A percentile compares a stretch with the other conserved stretches of the same genome.
phyloP scores from a whole-genome alignment of 2,797 vertebrate genomes.

The Pseudotriccus pelzelni region DNA sequence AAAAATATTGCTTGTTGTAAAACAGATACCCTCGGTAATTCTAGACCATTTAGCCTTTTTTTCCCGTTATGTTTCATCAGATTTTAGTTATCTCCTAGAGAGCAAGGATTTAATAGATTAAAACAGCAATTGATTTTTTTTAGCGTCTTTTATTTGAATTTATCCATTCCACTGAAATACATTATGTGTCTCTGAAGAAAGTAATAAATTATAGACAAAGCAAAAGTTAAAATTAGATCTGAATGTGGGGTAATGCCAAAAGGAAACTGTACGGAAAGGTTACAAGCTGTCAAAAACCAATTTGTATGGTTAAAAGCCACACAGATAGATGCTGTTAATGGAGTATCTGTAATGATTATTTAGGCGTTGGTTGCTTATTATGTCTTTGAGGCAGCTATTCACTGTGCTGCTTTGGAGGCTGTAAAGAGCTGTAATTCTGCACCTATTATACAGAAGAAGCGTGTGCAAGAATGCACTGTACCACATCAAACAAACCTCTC shows the following conservation, averaged over 20 bases:
- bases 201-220: constrained; percentile 73
- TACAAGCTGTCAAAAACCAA: constrained; percentile 77
- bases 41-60: constrained; percentile 34
- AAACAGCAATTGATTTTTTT: constrained; percentile 71
- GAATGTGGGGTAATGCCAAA: constrained; percentile 72
- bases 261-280: constrained; percentile 76
- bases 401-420: constrained; percentile 75
- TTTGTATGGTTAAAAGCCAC: constrained; percentile 78
- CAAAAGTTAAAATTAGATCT: constrained; percentile 75
- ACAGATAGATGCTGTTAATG: constrained; percentile 76
- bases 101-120: constrained; percentile 63
- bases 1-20: constrained; percentile 45
- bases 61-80: constrained; percentile 39
- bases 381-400: constrained; percentile 86
- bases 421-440: constrained; percentile 86
- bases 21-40: constrained; percentile 56
- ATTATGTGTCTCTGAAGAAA: constrained; percentile 68
- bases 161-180: constrained; percentile 62
- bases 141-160: constrained; percentile 61
- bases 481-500: constrained; percentile 76
- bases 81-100: constrained; percentile 54
- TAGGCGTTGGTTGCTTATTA: constrained; percentile 84
- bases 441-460: constrained; percentile 84
- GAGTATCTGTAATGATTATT: constrained; percentile 77
- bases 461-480: constrained; percentile 73